These are phyloP conservation scores for Chrosomus eos DNA, from an alignment of 2,797 vertebrate species.

Conservation along the genomic window DNA sequence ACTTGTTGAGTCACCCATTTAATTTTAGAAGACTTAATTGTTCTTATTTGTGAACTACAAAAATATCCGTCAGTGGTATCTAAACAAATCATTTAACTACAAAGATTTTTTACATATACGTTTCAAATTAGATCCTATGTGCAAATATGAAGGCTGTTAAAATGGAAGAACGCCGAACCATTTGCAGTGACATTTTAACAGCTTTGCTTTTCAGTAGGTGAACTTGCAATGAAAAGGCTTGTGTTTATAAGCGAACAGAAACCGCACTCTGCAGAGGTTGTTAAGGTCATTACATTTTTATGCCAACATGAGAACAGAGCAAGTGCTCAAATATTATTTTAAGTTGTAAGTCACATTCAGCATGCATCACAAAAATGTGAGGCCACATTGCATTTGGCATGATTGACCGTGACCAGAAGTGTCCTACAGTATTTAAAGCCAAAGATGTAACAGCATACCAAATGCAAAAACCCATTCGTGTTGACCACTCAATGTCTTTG, in stretches of 20 bases:
- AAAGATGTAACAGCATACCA: background rate
- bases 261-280: constrained; percentile 33
- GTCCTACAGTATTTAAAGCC: background rate
- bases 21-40: background rate
- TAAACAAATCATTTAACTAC: background rate
- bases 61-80: background rate
- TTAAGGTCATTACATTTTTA: constrained; percentile 45
- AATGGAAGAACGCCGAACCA: constrained; percentile 42
- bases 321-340: constrained; percentile 48
- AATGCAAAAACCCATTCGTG: background rate
- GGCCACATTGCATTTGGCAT: background rate
- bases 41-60: background rate
- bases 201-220: constrained; percentile 50
- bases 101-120: constrained; percentile 26
- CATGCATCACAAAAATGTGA: constrained; percentile 7
- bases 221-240: constrained; percentile 52
- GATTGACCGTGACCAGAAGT: constrained; percentile 10
- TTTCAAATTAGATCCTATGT: constrained; percentile 53
- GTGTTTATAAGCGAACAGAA: constrained; percentile 47
- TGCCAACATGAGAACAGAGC: constrained; percentile 47
- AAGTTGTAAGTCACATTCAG: constrained; percentile 31
- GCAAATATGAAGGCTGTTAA: constrained; percentile 51
- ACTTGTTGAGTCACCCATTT: background rate
- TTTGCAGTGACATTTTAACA: constrained; percentile 56
- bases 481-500: background rate